Conservation (phyloP, 2,888 invertebrate species). For the Pyrrhosoma nymphula region DNA sequence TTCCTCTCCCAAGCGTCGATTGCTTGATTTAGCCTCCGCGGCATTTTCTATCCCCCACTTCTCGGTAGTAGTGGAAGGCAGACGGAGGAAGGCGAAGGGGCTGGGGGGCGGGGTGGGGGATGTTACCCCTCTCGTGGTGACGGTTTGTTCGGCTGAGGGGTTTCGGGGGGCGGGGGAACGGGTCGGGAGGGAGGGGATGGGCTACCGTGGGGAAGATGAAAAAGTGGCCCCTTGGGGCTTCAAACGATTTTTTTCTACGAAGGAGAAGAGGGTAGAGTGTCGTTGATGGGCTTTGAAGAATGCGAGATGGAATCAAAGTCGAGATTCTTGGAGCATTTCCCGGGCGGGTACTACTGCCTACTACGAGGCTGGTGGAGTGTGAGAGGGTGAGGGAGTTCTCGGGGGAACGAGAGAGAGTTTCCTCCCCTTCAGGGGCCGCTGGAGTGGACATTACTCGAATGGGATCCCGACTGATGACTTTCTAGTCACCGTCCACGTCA, state of each 20-base stretch:
- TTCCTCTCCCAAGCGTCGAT: too few species aligned
- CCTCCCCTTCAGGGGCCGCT: background rate
- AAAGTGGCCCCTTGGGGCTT: background rate
- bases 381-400: background rate
- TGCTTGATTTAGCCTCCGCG: too few species aligned
- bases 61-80: background rate
- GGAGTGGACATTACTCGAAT: background rate
- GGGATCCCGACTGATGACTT: slow-evolving; percentile 19
- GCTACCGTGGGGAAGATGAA: slow-evolving; percentile 37
- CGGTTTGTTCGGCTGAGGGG: background rate
- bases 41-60: too few species aligned
- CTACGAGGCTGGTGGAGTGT: background rate
- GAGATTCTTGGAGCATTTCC: slow-evolving; percentile 49
- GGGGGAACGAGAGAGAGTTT: background rate
- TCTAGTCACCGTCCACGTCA: too few species aligned
- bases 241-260: background rate
- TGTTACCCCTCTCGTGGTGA: background rate
- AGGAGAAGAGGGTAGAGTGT: background rate
- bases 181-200: background rate
- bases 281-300: slow-evolving; percentile 59
- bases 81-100: background rate
- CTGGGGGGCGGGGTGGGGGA: background rate
- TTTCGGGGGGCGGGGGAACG: background rate
- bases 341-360: background rate
- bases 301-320: slow-evolving; percentile 61